These are phyloP conservation scores for Mythimna impura DNA, from an alignment of 2,888 invertebrate genomes.

Conservation along the genomic window DNA sequence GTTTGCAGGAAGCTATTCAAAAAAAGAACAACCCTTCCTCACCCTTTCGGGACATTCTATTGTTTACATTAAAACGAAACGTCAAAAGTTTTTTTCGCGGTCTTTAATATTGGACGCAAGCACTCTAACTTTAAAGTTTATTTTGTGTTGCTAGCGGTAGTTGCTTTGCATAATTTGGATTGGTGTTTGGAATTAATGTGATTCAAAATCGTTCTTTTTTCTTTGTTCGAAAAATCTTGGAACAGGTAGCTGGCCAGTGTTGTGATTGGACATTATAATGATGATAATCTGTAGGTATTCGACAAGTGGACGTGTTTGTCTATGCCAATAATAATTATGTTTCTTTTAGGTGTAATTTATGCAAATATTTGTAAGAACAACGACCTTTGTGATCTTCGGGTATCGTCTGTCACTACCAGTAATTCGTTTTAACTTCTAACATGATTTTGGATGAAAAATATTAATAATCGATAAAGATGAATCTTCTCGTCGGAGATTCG, in stretches of 20 bases:
- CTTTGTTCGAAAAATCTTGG: conserved; percentile 73
- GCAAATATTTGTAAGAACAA: conserved; percentile 82
- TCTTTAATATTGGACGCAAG: conserved; percentile 71
- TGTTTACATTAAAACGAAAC: conserved; percentile 80
- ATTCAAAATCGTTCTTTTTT: conserved; percentile 78
- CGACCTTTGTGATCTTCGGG: conserved; percentile 78
- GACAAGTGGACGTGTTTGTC: conserved; percentile 62
- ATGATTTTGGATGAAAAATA: conserved; percentile 19
- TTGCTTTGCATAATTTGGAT: conserved; percentile 61
- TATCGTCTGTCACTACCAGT: conserved; percentile 50
- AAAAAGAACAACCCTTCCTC: conserved; percentile 90
- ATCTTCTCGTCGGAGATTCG: neutral
- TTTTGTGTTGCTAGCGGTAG: conserved; percentile 56
- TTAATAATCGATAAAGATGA: conserved; percentile 23
- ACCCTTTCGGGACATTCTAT: conserved; percentile 87
- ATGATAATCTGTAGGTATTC: conserved; percentile 66
- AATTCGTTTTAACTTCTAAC: conserved; percentile 39
- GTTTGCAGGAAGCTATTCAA: conserved; percentile 87
- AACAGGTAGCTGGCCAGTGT: conserved; percentile 85
- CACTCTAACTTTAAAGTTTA: conserved; percentile 67
- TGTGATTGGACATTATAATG: conserved; percentile 69
- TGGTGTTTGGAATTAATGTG: conserved; percentile 75
- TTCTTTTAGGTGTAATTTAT: conserved; percentile 76
- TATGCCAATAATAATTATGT: conserved; percentile 72
- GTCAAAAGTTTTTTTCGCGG: conserved; percentile 69